phyloP scores from a whole-genome alignment of 1,140 invertebrate species.

The Platyura marginata region DNA sequence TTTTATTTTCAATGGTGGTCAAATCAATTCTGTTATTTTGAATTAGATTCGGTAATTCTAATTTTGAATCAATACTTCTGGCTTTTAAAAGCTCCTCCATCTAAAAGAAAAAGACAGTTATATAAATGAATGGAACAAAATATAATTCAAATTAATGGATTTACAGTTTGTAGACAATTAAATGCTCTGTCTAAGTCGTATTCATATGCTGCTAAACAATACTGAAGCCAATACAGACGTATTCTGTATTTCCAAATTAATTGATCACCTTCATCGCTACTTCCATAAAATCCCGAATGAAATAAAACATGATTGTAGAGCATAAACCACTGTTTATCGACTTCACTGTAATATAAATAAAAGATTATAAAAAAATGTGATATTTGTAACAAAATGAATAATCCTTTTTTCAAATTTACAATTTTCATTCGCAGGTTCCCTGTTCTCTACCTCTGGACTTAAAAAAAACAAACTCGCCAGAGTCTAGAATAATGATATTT shows the following conservation, averaged over 20 bases:
- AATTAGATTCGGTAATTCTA: constrained; percentile 7
- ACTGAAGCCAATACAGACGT: constrained; percentile 6
- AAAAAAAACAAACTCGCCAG: too few relatives aligned
- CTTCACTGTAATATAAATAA: constrained; percentile 4
- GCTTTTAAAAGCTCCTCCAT: constrained; percentile 3
- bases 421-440: too few relatives aligned
- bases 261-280: not conserved
- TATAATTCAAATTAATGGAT: not conserved
- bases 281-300: constrained; percentile 5
- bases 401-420: too few relatives aligned
- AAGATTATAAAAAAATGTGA: too few relatives aligned
- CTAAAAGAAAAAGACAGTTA: too few relatives aligned
- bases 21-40: constrained; percentile 4
- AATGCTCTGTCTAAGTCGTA: constrained; percentile 5
- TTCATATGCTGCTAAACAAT: constrained; percentile 1
- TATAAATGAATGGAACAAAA: not conserved
- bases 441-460: too few relatives aligned
- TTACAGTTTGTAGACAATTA: constrained; percentile 3
- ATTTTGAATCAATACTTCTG: constrained; percentile 1
- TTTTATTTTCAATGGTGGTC: constrained; percentile 7
- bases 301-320: constrained; percentile 6
- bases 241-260: constrained; percentile 2
- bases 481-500: too few relatives aligned
- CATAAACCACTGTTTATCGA: constrained; percentile 3
- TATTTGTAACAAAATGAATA: too few relatives aligned